Evolutionary conservation across 2,113 vertebrate genomes (phyloP).

Genomic region (Galbula dea): DNA sequence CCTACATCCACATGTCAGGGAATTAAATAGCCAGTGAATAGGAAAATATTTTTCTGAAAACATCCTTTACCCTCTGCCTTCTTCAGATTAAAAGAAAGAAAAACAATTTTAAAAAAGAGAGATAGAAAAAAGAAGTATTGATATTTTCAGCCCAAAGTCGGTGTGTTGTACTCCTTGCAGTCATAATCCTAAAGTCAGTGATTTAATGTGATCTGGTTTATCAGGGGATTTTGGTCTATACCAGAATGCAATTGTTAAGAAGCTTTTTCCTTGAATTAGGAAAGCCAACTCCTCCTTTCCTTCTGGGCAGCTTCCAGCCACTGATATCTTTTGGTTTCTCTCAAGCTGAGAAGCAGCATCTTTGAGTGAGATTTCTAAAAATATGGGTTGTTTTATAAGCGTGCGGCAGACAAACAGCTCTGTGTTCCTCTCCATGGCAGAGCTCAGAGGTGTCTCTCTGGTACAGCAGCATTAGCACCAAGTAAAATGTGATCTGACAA

Average conservation of each 20-base stretch:
- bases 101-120: no score
- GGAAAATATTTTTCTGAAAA: background rate
- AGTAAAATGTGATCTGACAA: background rate
- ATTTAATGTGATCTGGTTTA: background rate
- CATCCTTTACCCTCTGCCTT: background rate
- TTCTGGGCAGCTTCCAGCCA: background rate
- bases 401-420: background rate
- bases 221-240: background rate
- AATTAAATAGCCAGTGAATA: background rate
- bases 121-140: background rate
- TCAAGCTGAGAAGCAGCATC: background rate
- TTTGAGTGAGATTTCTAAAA: background rate
- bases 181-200: background rate
- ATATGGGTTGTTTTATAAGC: background rate
- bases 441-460: background rate
- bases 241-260: background rate
- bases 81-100: background rate
- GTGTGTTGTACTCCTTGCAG: background rate
- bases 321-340: background rate
- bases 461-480: background rate
- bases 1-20: background rate
- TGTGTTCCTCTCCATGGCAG: background rate
- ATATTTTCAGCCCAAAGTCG: background rate
- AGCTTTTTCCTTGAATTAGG: background rate
- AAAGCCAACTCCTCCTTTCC: background rate